Evolutionary conservation across 2,113 vertebrate genomes (phyloP), one percentile per base, ranked within the genome.

Genomic region (Apistogramma diplotaenia): DNA sequence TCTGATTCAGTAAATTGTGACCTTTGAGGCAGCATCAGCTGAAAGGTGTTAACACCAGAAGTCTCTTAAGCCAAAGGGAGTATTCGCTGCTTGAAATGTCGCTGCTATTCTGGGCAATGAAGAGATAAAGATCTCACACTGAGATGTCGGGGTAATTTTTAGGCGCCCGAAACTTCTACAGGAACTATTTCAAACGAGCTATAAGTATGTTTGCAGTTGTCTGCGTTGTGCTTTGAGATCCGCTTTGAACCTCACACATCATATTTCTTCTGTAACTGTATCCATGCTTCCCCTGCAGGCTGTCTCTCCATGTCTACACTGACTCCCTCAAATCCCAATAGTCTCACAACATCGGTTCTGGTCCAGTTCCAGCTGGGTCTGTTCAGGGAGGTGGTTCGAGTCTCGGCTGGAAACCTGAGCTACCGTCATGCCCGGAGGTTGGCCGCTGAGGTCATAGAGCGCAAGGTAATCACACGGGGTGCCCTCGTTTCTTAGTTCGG

Each of bases 351-450:
- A 8, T 87, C 89, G 11, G 88, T 56, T 8, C 19, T 88, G 29
- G 83, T 95, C 86, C 89, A 86, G 51, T 93, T 95, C 87, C 92
- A 95, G 91, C 91, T 96, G 2, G 95, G 95, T 29, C 93, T 96
- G 23, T 93, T 89, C 62, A 91, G 93, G 67, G 94, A 95, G 87
- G 56, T 88, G 79, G 90, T 95, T 2, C 86, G 12, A 19, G 84
- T 95, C 43, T 76, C 93, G 0, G 72, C 83, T 0, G n/a, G 85
- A 4, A 91, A 89, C 72, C 89, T 93, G 51, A 90, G 84, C 82
- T 94, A 93, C 49, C 88, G 76, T n/a, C 84, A 93, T 10, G 93
- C 94, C 33, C 91, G 78, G 86, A 93, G 83, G 55, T 89, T 94
- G 51, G 95, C 94, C 0, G 82, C 78, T 0, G 93, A 95, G 62